Conservation (phyloP, 2,113 vertebrate species). For the Nipponia nippon region DNA sequence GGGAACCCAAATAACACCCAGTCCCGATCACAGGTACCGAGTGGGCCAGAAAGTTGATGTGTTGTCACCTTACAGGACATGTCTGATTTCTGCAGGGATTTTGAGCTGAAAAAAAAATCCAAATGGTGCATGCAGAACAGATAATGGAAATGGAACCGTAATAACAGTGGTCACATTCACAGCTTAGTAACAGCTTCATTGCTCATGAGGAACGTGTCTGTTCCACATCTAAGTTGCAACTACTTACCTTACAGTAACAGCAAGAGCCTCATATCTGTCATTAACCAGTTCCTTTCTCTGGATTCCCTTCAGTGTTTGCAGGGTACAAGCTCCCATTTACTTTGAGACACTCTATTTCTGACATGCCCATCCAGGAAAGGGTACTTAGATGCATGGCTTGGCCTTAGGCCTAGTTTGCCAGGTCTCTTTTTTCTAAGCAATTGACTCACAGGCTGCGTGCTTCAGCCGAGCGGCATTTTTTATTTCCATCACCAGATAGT, state of each 20-base stretch:
- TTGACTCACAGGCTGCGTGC: background rate
- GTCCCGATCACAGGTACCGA: background rate
- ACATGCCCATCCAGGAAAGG: background rate
- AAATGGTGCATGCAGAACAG: background rate
- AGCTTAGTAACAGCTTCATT: background rate
- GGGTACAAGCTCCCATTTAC: background rate
- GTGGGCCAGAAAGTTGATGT: background rate
- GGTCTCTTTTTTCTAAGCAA: background rate
- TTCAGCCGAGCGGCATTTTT: background rate
- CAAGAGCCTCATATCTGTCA: background rate
- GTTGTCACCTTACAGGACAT: background rate
- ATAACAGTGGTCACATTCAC: background rate
- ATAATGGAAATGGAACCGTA: background rate
- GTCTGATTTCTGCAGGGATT: background rate
- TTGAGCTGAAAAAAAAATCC: background rate
- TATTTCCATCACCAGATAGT: background rate
- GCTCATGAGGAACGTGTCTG: background rate
- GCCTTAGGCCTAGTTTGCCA: background rate
- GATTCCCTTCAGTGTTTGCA: background rate
- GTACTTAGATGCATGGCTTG: too few relatives aligned
- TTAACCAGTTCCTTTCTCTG: background rate
- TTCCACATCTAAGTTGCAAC: background rate
- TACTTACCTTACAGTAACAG: background rate
- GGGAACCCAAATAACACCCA: background rate
- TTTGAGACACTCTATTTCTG: background rate